A percentile compares a stretch with the other conserved stretches of the same genome.
phyloP scores from a whole-genome alignment of 2,113 vertebrate genomes.

The Oceanites oceanicus region DNA sequence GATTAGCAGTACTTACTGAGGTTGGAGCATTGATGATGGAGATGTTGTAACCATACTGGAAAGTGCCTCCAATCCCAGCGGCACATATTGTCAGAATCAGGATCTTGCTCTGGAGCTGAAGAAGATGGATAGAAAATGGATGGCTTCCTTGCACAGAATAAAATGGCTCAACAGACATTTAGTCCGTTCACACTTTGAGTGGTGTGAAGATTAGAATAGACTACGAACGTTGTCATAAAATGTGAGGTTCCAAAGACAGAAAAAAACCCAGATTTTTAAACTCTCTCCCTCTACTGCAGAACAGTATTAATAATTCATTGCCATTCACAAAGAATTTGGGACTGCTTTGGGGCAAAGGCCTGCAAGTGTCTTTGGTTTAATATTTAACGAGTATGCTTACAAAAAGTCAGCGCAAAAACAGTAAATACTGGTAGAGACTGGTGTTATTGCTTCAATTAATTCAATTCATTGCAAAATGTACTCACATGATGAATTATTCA shows the following conservation, averaged over 20 bases:
- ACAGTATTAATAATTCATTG: background rate
- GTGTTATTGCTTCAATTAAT: background rate
- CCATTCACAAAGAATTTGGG: background rate
- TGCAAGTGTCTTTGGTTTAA: background rate
- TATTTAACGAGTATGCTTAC: background rate
- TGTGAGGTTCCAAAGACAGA: background rate
- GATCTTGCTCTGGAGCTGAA: slow-evolving; percentile 71
- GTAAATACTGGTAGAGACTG: background rate
- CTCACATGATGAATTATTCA: background rate
- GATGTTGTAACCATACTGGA: slow-evolving; percentile 92
- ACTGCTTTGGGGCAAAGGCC: background rate
- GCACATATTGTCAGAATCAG: slow-evolving; percentile 84
- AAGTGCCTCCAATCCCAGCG: slow-evolving; percentile 87
- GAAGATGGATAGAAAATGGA: background rate
- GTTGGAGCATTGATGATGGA: slow-evolving; percentile 90
- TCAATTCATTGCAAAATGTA: background rate
- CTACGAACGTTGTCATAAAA: background rate
- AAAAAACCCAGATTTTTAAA: background rate
- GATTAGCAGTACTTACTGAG: slow-evolving; percentile 66
- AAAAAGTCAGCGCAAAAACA: background rate
- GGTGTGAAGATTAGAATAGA: background rate
- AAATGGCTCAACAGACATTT: background rate
- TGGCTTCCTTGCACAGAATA: background rate
- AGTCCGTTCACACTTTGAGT: background rate
- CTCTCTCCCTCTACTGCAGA: background rate